phyloP scores from a whole-genome alignment of 2,113 vertebrate species.

The Coryphaenoides rupestris region DNA sequence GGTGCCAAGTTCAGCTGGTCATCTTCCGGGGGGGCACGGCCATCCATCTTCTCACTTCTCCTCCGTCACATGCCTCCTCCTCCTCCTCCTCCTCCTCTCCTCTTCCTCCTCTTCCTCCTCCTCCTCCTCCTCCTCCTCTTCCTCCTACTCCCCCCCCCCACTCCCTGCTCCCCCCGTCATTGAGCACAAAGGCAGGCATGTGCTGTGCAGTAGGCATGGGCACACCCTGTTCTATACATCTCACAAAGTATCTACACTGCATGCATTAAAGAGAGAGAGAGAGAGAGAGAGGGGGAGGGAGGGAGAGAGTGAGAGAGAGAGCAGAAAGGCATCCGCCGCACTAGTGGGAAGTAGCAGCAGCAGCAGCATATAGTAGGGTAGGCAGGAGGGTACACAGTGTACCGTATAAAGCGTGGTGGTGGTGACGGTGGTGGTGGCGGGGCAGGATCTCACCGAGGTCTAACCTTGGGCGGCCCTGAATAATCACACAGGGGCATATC shows the following conservation, averaged over 20 bases:
- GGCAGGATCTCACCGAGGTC: constrained; percentile 27
- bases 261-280: too few species aligned
- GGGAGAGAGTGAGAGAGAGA: too few species aligned
- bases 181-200: too few species aligned
- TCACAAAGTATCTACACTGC: too few species aligned
- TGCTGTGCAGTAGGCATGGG: too few species aligned
- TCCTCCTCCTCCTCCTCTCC: constrained; percentile 2
- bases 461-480: constrained; percentile 64
- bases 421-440: constrained; percentile 29
- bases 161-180: too few species aligned
- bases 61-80: neutral
- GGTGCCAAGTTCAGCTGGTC: constrained; percentile 21
- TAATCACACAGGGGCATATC: constrained; percentile 43
- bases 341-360: too few species aligned
- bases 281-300: too few species aligned
- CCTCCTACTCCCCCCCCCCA: too few species aligned
- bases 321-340: too few species aligned
- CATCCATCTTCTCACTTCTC: constrained; percentile 20
- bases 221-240: too few species aligned
- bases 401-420: constrained; percentile 31
- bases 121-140: neutral
- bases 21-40: constrained; percentile 21
- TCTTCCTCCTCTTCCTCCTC: constrained; percentile 16
- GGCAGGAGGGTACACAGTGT: constrained; percentile 46
- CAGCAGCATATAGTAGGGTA: too few species aligned